Percentiles rank a stretch among this genome's conserved stretches.
Conservation (phyloP, 2,888 invertebrate species). For the Tribolium freemani region DNA sequence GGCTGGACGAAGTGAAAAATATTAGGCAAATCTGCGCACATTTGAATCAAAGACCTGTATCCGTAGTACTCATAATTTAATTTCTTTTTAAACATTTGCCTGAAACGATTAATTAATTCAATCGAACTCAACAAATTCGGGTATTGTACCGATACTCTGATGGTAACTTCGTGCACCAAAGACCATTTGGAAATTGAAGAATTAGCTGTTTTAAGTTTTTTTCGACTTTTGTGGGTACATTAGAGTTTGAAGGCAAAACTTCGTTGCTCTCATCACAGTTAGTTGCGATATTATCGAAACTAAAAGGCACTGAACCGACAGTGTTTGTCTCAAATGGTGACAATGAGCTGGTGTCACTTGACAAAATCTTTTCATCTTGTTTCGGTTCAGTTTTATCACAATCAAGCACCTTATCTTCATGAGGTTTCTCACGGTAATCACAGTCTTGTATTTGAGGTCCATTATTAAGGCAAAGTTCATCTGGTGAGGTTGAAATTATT, state of each 20-base stretch:
- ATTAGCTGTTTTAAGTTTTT: constrained; percentile 63
- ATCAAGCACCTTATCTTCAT: too few species aligned
- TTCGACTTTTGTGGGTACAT: constrained; percentile 57
- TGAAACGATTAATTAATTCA: constrained; percentile 41
- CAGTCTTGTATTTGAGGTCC: too few species aligned
- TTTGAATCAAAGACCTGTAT: constrained; percentile 58
- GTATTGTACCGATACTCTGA: constrained; percentile 26
- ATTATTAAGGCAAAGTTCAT: too few species aligned
- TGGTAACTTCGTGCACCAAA: constrained; percentile 69
- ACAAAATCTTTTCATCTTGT: too few species aligned
- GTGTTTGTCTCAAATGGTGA: too few species aligned
- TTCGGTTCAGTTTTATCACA: too few species aligned
- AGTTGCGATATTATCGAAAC: too few species aligned
- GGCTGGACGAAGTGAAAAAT: constrained; percentile 60
- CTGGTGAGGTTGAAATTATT: too few species aligned
- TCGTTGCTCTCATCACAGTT: too few species aligned
- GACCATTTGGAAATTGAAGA: constrained; percentile 65
- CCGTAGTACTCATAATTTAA: constrained; percentile 59
- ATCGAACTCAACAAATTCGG: neutral
- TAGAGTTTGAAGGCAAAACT: constrained; percentile 29
- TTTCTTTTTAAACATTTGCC: constrained; percentile 55
- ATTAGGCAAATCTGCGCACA: constrained; percentile 59
- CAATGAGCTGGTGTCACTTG: too few species aligned
- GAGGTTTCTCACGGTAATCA: too few species aligned
- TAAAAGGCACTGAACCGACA: too few species aligned